A percentile compares a stretch with the other conserved stretches of the same genome.
Evolutionary conservation across 2,113 vertebrate genomes (phyloP).

Genomic region (Etia nguti): DNA sequence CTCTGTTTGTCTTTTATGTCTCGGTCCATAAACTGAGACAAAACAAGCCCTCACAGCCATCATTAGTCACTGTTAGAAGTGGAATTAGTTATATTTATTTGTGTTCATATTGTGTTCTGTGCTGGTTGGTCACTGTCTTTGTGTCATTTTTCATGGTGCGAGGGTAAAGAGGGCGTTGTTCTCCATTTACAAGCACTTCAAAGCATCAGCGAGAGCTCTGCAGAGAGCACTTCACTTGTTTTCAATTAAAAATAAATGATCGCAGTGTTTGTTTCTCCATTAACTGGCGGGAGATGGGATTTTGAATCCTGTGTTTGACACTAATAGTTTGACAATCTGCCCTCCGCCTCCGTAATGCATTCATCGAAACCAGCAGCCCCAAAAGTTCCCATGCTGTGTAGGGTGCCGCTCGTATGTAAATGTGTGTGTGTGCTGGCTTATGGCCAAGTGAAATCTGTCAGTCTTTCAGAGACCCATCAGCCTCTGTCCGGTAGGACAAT

Average conservation of each 20-base stretch:
- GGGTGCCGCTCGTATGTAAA: constrained; percentile 25
- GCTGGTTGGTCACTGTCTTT: not conserved
- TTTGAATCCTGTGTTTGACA: constrained; percentile 29
- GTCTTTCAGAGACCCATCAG: constrained; percentile 17
- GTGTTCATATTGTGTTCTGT: not conserved
- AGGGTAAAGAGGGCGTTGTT: not conserved
- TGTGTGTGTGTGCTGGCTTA: constrained; percentile 35
- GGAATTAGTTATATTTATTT: not conserved
- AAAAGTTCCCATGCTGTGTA: constrained; percentile 46
- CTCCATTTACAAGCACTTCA: not conserved
- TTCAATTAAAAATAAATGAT: constrained; percentile 25
- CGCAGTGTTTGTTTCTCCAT: constrained; percentile 17
- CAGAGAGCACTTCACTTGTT: not conserved
- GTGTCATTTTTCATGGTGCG: not conserved
- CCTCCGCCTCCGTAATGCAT: constrained; percentile 9
- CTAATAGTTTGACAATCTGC: constrained; percentile 43
- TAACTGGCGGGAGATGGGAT: not conserved
- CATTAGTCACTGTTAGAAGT: not conserved
- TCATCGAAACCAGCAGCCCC: constrained; percentile 27
- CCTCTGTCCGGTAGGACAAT: constrained; percentile 21
- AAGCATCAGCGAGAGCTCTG: not conserved
- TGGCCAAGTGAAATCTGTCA: constrained; percentile 42
- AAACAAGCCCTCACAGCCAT: not conserved
- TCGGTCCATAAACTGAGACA: not conserved
- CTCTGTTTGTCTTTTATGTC: not conserved